Evolutionary conservation across 2,113 vertebrate species (phyloP).

Genomic region (Podarcis muralis): DNA sequence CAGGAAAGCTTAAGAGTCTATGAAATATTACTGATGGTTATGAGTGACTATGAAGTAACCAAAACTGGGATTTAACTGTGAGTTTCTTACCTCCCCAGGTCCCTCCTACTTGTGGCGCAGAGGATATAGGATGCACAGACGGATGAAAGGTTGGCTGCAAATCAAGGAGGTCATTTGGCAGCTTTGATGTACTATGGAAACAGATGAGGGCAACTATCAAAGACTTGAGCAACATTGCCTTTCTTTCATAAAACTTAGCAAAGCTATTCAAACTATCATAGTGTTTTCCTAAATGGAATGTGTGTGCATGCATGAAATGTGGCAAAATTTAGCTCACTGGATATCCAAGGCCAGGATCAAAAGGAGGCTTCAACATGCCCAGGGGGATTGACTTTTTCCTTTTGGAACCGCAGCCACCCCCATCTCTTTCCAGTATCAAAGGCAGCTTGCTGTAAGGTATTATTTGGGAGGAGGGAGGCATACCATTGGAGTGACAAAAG

Average conservation of each 20-base stretch:
- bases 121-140: constrained; percentile 82
- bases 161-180: constrained; percentile 93
- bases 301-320: background rate
- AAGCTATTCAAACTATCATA: background rate
- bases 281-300: background rate
- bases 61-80: background rate
- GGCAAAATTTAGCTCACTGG: background rate
- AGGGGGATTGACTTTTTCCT: too few relatives aligned
- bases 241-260: background rate
- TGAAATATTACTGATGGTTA: background rate
- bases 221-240: constrained; percentile 7
- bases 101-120: constrained; percentile 84
- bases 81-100: constrained; percentile 92
- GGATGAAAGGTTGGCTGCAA: constrained; percentile 93
- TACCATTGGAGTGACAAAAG: background rate
- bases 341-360: background rate
- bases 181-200: constrained; percentile 85
- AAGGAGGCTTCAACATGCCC: background rate
- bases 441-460: background rate
- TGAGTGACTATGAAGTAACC: background rate
- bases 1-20: background rate
- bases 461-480: too few relatives aligned
- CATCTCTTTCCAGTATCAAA: background rate
- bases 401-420: background rate
- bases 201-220: constrained; percentile 64